These are phyloP conservation scores for Tetramorium parvispinum DNA, from an alignment of 1,140 invertebrate genomes.

Conservation along the genomic window DNA sequence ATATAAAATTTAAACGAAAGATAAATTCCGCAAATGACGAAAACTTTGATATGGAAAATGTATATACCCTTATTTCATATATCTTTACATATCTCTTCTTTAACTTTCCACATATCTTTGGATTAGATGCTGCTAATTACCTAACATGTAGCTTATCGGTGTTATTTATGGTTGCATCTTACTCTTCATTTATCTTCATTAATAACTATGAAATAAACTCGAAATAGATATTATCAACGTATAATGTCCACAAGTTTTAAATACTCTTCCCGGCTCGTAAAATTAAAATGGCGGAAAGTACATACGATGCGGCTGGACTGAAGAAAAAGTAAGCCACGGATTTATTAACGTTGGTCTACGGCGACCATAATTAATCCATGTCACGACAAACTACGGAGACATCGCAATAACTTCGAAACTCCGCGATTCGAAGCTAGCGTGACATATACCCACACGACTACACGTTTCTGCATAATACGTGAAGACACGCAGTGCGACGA, in stretches of 20 bases:
- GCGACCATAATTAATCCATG: conserved; percentile 38
- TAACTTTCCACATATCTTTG: background rate
- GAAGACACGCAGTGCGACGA: conserved; percentile 33
- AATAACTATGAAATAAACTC: conserved; percentile 29
- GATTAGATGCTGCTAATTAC: conserved; percentile 34
- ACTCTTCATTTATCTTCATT: conserved; percentile 30
- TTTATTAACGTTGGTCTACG: conserved; percentile 38
- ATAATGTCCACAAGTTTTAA: conserved; percentile 7
- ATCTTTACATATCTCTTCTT: conserved; percentile 7
- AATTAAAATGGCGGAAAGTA: conserved; percentile 8
- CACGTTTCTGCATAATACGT: conserved; percentile 24
- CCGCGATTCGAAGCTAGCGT: conserved; percentile 29
- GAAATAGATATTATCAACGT: conserved; percentile 1
- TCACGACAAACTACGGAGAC: conserved; percentile 37
- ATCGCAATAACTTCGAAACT: conserved; percentile 42
- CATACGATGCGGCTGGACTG: background rate
- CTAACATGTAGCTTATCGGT: conserved; percentile 22
- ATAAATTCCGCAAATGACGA: background rate
- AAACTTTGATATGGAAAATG: background rate
- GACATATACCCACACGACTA: background rate
- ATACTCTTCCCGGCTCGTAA: background rate
- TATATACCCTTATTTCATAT: conserved; percentile 1
- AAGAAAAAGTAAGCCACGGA: conserved; percentile 4
- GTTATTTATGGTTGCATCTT: conserved; percentile 17
- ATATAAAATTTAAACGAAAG: background rate